These are phyloP conservation scores for Murina feae DNA, from an alignment of 2,113 vertebrate species.

Conservation along the genomic window DNA sequence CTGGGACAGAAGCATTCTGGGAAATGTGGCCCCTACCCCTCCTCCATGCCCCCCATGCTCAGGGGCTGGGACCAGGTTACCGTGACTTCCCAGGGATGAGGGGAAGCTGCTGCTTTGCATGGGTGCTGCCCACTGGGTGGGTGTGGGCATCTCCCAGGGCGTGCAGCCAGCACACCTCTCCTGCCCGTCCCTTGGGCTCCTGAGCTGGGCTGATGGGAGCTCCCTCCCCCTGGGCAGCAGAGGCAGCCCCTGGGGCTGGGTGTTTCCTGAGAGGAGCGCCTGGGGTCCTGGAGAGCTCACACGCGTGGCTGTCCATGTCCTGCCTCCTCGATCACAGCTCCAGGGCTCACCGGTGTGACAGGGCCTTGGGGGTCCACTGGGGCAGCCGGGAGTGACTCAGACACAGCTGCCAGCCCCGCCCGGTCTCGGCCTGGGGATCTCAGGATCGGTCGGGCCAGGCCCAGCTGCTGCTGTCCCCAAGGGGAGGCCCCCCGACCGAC, in stretches of 20 bases:
- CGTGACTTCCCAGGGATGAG: accelerated
- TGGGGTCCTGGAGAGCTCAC: background rate
- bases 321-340: too few species aligned
- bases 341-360: too few species aligned
- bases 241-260: background rate
- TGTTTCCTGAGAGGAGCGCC: background rate
- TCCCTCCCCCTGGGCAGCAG: background rate
- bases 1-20: background rate
- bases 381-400: too few species aligned
- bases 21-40: too few species aligned
- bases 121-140: background rate
- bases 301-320: too few species aligned
- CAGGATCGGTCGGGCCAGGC: background rate
- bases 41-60: accelerated
- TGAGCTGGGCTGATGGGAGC: accelerated
- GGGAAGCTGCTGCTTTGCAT: background rate
- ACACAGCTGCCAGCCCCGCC: background rate
- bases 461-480: background rate
- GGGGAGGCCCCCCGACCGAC: background rate
- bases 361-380: background rate
- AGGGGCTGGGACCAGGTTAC: accelerated
- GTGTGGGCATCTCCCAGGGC: background rate
- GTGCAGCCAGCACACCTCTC: background rate
- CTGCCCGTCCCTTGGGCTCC: background rate
- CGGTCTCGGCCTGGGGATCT: background rate